Evolutionary conservation across 1,140 invertebrate species (phyloP), one percentile per base, ranked within the genome.

Genomic region (Sitobion miscanthi): DNA sequence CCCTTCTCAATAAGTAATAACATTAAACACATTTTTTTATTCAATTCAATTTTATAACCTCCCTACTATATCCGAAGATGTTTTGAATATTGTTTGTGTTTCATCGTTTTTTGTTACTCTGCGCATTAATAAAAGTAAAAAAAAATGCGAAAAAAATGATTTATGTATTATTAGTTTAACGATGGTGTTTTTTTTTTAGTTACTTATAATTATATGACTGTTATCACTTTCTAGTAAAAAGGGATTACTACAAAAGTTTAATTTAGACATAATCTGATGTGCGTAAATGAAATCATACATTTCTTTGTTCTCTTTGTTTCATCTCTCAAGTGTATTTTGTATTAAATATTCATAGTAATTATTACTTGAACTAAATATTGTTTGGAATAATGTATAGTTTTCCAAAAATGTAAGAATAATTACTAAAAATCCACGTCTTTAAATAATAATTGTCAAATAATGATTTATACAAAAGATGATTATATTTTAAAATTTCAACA

Each of bases 41-140:
- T n/a, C 62, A n/a, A 77, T n/a, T 77, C n/a, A 77, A n/a, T n/a
- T n/a, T 77, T 77, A 77, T 77, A 77, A 77, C 62, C 30, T n/a
- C 14, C 11, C 62, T 77, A n/a, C 14, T n/a, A 35, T 77, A 77
- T 77, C 62, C n/a, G 4, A 77, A 77, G 62, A 77, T 14, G n/a
- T 77, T 77, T 77, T 77, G 62, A 77, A 77, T 17, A 77, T 77
- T 77, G 62, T 77, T 77, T 77, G 30, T 77, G 30, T n/a, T 77
- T 17, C n/a, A 17, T 77, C 62, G 11, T 77, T 77, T 77, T 69
- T 77, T 77, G 62, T 77, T 77, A 77, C 62, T 14, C 7, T n/a
- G 14, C n/a, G 14, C 30, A n/a, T 77, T 77, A 77, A 77, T 11
- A 77, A 77, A 14, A n/a, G 30, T 77, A 69, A 69, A 77, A 69